Percentiles rank a stretch among this genome's conserved stretches.
Evolutionary conservation across 2,797 vertebrate species (phyloP).

Genomic region (Picus viridis): DNA sequence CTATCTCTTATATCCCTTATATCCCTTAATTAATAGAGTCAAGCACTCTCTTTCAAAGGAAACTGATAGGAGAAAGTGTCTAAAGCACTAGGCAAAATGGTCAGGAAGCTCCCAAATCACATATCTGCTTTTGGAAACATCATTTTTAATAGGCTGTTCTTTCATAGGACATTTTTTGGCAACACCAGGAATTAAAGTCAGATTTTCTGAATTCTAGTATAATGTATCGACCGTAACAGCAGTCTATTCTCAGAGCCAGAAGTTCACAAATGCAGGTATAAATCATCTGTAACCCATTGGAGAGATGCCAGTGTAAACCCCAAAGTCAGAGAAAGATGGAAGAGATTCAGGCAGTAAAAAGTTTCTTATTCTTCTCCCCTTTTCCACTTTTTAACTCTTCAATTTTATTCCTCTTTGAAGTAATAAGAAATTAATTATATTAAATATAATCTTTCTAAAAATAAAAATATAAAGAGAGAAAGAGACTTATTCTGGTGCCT

Average conservation of each 20-base stretch:
- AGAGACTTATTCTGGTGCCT: neutral
- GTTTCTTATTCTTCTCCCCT: neutral
- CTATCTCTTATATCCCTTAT: neutral
- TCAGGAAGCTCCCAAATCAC: neutral
- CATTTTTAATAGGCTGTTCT: neutral
- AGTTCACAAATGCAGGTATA: constrained; percentile 36
- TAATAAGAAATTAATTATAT: neutral
- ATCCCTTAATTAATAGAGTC: neutral
- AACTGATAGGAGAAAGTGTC: neutral
- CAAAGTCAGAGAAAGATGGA: neutral
- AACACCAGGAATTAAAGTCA: neutral
- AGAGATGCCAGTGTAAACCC: constrained; percentile 27
- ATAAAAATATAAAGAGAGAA: neutral
- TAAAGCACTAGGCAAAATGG: neutral
- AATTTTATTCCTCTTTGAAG: neutral
- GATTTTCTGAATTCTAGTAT: neutral
- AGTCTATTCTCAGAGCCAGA: neutral
- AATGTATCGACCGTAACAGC: neutral
- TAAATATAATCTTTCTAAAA: neutral
- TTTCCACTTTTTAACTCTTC: neutral
- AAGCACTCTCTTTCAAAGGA: neutral
- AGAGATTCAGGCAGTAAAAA: neutral
- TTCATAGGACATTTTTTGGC: neutral
- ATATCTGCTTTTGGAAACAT: neutral
- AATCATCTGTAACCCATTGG: constrained; percentile 34